These are phyloP conservation scores for Parazoanthus atlanticus DNA, from an alignment of 92 coral and sea anemone species.

Conservation along the genomic window DNA sequence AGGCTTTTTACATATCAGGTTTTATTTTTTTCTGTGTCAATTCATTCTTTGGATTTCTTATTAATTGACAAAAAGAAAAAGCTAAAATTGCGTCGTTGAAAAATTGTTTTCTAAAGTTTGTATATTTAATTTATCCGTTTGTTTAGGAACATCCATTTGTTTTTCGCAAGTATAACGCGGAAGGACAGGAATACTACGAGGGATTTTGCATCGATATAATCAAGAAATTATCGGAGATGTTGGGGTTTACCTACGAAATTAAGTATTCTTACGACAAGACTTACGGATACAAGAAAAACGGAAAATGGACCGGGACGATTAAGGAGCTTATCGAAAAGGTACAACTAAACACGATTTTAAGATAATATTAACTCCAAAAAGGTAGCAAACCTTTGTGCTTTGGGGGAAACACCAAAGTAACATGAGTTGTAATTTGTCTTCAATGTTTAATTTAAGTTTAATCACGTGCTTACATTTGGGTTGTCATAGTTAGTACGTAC, in stretches of 20 bases:
- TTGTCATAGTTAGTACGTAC: too few species aligned
- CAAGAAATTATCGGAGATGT: slow-evolving; percentile 27
- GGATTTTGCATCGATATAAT: slow-evolving; percentile 47
- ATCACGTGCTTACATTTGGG: too few species aligned
- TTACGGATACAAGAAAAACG: slow-evolving; percentile 38
- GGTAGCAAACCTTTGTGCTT: too few species aligned
- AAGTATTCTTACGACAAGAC: slow-evolving; percentile 29
- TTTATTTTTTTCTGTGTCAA: too few species aligned
- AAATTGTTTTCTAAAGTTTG: not conserved
- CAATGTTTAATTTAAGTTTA: too few species aligned
- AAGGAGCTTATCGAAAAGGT: slow-evolving; percentile 32
- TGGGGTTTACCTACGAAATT: slow-evolving; percentile 43
- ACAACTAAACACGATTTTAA: not conserved
- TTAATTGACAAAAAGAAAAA: too few species aligned
- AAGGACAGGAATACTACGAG: slow-evolving; percentile 42
- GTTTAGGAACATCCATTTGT: slow-evolving; percentile 38
- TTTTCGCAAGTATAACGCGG: slow-evolving; percentile 20
- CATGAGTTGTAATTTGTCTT: too few species aligned
- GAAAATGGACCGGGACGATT: slow-evolving; percentile 49
- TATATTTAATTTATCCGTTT: too few species aligned
- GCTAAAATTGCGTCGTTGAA: not conserved
- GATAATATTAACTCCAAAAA: not conserved
- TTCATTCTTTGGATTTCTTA: too few species aligned
- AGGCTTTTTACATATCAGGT: too few species aligned
- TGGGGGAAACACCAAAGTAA: too few species aligned